Conservation (phyloP, 2,888 invertebrate species). For the Lacanobia oleracea region DNA sequence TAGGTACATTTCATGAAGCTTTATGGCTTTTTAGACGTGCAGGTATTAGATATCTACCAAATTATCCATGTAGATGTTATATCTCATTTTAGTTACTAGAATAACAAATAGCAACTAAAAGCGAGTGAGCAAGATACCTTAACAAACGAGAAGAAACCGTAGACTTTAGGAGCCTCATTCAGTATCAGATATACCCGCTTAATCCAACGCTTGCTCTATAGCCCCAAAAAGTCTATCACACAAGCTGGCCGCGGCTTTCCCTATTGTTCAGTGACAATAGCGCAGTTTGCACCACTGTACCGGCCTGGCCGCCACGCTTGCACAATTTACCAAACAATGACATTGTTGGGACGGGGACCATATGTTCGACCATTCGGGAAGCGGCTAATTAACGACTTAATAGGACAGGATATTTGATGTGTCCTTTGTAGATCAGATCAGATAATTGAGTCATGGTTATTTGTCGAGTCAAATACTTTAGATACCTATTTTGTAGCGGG, state of each 20-base stretch:
- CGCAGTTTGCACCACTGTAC: slow-evolving; percentile 76
- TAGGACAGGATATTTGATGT: slow-evolving; percentile 16
- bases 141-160: too few relatives aligned
- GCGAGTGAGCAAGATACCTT: background rate
- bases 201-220: slow-evolving; percentile 30
- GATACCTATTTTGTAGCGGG: too few relatives aligned
- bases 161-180: background rate
- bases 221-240: slow-evolving; percentile 57
- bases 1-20: too few relatives aligned
- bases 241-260: slow-evolving; percentile 79
- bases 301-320: slow-evolving; percentile 72
- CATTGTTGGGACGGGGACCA: slow-evolving; percentile 70
- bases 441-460: background rate
- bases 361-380: slow-evolving; percentile 57
- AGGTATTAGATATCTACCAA: too few relatives aligned
- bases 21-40: too few relatives aligned
- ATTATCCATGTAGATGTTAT: background rate
- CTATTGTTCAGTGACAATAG: slow-evolving; percentile 87
- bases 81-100: background rate
- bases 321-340: slow-evolving; percentile 76
- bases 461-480: too few relatives aligned
- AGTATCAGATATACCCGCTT: too few relatives aligned
- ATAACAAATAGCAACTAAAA: background rate
- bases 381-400: slow-evolving; percentile 30
- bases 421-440: background rate